Conservation (phyloP, 2,113 vertebrate genomes). For the Sinocyclocheilus anshuiensis region DNA sequence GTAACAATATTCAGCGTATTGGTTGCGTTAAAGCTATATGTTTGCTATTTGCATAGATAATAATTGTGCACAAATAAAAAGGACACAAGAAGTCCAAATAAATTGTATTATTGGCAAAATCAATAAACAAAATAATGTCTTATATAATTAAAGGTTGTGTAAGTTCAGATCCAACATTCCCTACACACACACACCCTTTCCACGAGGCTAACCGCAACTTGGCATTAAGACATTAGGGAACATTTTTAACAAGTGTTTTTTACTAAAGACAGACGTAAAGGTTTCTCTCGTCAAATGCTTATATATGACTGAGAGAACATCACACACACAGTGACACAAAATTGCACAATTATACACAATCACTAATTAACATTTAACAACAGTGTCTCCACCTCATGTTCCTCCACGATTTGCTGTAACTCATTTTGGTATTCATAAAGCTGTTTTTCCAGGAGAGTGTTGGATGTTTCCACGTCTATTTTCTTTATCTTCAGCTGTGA, state of each 20-base stretch:
- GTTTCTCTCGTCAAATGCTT: not conserved
- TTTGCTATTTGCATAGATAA: too few relatives aligned
- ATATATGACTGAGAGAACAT: not conserved
- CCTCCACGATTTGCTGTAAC: constrained; percentile 61
- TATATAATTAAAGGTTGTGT: not conserved
- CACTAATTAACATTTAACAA: not conserved
- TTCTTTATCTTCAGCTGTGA: constrained; percentile 65
- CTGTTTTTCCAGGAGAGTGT: constrained; percentile 60
- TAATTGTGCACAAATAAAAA: not conserved
- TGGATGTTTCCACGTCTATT: constrained; percentile 60
- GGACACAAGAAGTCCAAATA: not conserved
- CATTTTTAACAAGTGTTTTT: not conserved
- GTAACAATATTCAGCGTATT: too few relatives aligned
- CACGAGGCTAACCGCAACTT: not conserved
- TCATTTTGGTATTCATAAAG: constrained; percentile 58
- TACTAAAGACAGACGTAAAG: not conserved
- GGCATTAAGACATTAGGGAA: not conserved
- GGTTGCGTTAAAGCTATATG: not conserved
- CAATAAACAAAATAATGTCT: not conserved
- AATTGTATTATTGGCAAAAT: not conserved
- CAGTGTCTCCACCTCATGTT: constrained; percentile 31
- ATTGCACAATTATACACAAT: constrained; percentile 22
- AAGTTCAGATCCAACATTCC: not conserved
- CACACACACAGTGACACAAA: constrained; percentile 25
- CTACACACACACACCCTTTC: not conserved